phyloP scores from a whole-genome alignment of 2,888 invertebrate species.

The Deilephila elpenor region DNA sequence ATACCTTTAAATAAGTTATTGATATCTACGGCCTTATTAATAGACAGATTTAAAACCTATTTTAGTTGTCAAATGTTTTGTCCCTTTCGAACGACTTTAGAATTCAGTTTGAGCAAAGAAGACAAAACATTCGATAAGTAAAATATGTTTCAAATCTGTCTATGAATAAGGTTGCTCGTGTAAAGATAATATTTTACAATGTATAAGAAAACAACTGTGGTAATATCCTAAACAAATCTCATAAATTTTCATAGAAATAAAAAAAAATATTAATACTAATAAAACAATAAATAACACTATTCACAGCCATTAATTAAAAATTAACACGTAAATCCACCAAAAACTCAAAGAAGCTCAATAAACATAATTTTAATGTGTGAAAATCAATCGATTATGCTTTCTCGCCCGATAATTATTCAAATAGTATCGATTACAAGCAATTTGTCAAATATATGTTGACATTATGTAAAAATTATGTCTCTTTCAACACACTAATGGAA shows the following conservation, averaged over 20 bases:
- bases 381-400: slow-evolving; percentile 34
- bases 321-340: slow-evolving; percentile 2
- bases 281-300: not conserved
- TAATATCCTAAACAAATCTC: not conserved
- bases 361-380: slow-evolving; percentile 31
- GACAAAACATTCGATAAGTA: too few relatives aligned
- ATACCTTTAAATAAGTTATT: too few relatives aligned
- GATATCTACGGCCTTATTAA: too few relatives aligned
- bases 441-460: slow-evolving; percentile 25
- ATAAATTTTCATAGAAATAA: not conserved
- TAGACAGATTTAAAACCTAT: too few relatives aligned
- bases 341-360: not conserved
- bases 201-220: too few relatives aligned
- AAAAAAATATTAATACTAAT: not conserved
- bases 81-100: too few relatives aligned
- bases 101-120: too few relatives aligned
- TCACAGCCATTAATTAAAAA: not conserved
- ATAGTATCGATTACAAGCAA: slow-evolving; percentile 29
- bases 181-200: too few relatives aligned
- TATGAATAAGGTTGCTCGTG: too few relatives aligned
- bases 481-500: slow-evolving; percentile 8
- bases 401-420: slow-evolving; percentile 38
- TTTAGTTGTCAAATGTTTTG: too few relatives aligned
- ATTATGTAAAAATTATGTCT: slow-evolving; percentile 24
- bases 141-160: too few relatives aligned